Percentiles rank a stretch among this genome's conserved stretches.
These are phyloP conservation scores for Sinodicranocentrus sp. DNA, from an alignment of 2,888 invertebrate genomes.

Conservation along the genomic window DNA sequence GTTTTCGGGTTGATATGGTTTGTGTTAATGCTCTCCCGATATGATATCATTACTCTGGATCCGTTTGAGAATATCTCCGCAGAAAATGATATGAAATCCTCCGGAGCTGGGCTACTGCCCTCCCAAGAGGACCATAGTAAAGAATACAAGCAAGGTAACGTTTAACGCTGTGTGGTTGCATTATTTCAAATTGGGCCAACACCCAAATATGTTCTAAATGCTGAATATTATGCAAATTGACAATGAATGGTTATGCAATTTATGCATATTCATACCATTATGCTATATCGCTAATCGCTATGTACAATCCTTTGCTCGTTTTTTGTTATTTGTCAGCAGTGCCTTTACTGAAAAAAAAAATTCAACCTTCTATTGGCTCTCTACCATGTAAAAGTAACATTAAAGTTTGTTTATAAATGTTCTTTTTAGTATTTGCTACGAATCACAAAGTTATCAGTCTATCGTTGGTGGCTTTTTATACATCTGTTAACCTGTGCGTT, in stretches of 20 bases:
- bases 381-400: no score
- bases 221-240: conserved; percentile 11
- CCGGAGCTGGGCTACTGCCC: not conserved
- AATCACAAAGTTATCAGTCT: conserved; percentile 71
- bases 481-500: conserved; percentile 56
- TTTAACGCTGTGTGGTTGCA: not conserved
- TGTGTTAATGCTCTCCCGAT: conserved; percentile 67
- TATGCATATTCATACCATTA: no score
- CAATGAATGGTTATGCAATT: no score
- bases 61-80: conserved; percentile 66
- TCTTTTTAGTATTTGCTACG: conserved; percentile 49
- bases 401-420: not conserved
- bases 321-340: no score
- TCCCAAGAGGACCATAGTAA: not conserved
- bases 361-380: no score
- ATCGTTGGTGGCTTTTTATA: conserved; percentile 67
- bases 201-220: not conserved
- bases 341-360: no score
- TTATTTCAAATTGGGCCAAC: not conserved
- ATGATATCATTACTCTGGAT: conserved; percentile 65
- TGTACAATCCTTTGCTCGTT: no score
- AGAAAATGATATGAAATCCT: not conserved
- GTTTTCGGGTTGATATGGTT: conserved; percentile 72
- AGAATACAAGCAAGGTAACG: not conserved
- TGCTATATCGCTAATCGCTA: no score